Conservation (phyloP, 1,140 invertebrate species). For the Cotesia chilonis region DNA sequence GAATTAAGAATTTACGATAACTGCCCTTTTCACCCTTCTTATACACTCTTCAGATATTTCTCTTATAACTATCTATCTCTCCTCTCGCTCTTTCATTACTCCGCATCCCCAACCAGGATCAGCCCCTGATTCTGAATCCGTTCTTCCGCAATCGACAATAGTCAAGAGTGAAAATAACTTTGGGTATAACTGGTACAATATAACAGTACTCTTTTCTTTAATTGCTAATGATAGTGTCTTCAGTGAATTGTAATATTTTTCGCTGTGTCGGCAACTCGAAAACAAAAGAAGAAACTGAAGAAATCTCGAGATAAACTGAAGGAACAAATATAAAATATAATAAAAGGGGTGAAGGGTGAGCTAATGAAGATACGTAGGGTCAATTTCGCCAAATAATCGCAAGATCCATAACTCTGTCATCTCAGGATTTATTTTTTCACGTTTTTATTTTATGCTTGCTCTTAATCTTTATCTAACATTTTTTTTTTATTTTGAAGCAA, state of each 20-base stretch:
- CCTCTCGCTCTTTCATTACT: slow-evolving; percentile 43
- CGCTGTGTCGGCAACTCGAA: slow-evolving; percentile 1
- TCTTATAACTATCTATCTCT: slow-evolving; percentile 1
- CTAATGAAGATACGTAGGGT: slow-evolving; percentile 58
- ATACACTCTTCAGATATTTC: slow-evolving; percentile 11
- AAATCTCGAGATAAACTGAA: background rate
- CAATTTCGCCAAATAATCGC: slow-evolving; percentile 21
- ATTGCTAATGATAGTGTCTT: slow-evolving; percentile 21
- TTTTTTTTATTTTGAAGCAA: too few relatives aligned
- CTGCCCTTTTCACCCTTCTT: slow-evolving; percentile 46
- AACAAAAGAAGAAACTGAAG: background rate
- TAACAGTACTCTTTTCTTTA: slow-evolving; percentile 6
- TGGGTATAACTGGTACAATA: background rate
- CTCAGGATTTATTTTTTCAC: background rate
- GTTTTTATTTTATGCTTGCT: background rate
- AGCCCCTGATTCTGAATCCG: background rate
- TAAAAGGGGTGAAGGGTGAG: slow-evolving; percentile 11
- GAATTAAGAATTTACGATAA: slow-evolving; percentile 67
- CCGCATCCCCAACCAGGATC: slow-evolving; percentile 19
- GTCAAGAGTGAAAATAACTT: too few relatives aligned
- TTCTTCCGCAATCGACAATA: too few relatives aligned
- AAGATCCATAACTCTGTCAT: slow-evolving; percentile 40
- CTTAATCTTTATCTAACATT: too few relatives aligned
- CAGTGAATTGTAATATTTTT: slow-evolving; percentile 18
- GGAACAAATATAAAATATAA: background rate